A percentile compares a stretch with the other conserved stretches of the same genome.
Evolutionary conservation across 2,888 invertebrate genomes (phyloP).

Genomic region (Agonopterix subpropinquella): DNA sequence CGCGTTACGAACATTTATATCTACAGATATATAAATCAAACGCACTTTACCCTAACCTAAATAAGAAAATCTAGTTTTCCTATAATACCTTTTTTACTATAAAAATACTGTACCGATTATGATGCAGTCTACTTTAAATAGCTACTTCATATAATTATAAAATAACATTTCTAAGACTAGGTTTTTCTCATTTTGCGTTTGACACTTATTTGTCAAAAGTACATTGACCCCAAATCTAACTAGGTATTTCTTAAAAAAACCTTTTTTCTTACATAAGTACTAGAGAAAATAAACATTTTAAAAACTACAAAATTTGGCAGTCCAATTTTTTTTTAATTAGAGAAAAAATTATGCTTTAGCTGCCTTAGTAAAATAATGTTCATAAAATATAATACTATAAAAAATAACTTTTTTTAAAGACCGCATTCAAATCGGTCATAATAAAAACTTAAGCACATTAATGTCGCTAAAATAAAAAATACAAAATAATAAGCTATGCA

Average conservation of each 20-base stretch:
- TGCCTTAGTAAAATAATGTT: slow-evolving; percentile 24
- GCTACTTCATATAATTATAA: slow-evolving; percentile 24
- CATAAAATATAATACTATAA: slow-evolving; percentile 32
- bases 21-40: slow-evolving; percentile 58
- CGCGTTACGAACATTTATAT: slow-evolving; percentile 59
- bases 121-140: slow-evolving; percentile 11
- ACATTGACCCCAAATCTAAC: slow-evolving; percentile 21
- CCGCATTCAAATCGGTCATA: slow-evolving; percentile 13
- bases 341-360: slow-evolving; percentile 18
- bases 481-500: slow-evolving; percentile 56
- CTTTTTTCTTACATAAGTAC: slow-evolving; percentile 25
- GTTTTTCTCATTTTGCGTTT: slow-evolving; percentile 15
- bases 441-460: slow-evolving; percentile 40
- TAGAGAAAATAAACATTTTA: slow-evolving; percentile 25
- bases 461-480: slow-evolving; percentile 34
- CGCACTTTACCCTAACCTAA: slow-evolving; percentile 24
- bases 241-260: too few relatives aligned
- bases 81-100: slow-evolving; percentile 1
- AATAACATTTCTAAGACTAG: slow-evolving; percentile 17
- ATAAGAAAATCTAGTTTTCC: slow-evolving; percentile 1
- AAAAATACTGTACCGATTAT: slow-evolving; percentile 3
- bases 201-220: slow-evolving; percentile 30
- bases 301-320: slow-evolving; percentile 26
- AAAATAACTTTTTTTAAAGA: slow-evolving; percentile 19
- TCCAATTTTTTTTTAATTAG: slow-evolving; percentile 8